Percentiles rank a stretch among this genome's conserved stretches.
Conservation (phyloP, 2,888 invertebrate genomes). For the Tillus elongatus region DNA sequence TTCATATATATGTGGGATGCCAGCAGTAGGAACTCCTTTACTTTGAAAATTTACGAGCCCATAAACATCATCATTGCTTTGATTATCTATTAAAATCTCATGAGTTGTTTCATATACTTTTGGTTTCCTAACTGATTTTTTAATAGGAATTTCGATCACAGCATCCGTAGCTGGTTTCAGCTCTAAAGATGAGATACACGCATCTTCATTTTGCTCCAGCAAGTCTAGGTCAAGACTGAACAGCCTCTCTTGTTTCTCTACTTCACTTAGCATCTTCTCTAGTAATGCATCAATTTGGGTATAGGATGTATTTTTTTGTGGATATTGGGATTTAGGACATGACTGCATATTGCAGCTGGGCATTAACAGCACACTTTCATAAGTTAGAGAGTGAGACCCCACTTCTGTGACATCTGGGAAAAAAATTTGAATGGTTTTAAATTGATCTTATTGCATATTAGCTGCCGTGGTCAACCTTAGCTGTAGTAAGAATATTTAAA, state of each 20-base stretch:
- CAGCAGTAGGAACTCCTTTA: no score
- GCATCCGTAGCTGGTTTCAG: conserved; percentile 38
- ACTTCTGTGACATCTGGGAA: conserved; percentile 29
- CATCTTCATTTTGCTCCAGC: conserved; percentile 14
- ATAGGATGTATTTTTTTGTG: conserved; percentile 32
- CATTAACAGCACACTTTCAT: conserved; percentile 36
- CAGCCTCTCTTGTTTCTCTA: conserved; percentile 37
- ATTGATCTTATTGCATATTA: no score
- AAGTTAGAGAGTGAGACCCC: conserved; percentile 30
- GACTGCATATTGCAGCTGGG: conserved; percentile 29
- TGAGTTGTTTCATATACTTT: conserved; percentile 35
- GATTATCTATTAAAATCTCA: conserved; percentile 27
- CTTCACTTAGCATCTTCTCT: conserved; percentile 40
- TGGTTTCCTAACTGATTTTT: conserved; percentile 31
- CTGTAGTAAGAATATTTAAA: conserved; percentile 30
- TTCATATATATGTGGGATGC: no score
- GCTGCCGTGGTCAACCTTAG: no score
- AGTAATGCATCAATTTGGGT: conserved; percentile 40
- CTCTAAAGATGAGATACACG: conserved; percentile 36
- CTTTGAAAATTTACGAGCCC: conserved; percentile 21
- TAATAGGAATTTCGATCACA: conserved; percentile 39
- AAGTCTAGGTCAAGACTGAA: conserved; percentile 20
- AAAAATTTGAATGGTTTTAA: no score
- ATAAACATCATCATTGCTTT: conserved; percentile 15
- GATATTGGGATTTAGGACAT: conserved; percentile 11